These are phyloP conservation scores for Chymomyza caudatula DNA, from an alignment of 2,888 invertebrate genomes.

Conservation along the genomic window DNA sequence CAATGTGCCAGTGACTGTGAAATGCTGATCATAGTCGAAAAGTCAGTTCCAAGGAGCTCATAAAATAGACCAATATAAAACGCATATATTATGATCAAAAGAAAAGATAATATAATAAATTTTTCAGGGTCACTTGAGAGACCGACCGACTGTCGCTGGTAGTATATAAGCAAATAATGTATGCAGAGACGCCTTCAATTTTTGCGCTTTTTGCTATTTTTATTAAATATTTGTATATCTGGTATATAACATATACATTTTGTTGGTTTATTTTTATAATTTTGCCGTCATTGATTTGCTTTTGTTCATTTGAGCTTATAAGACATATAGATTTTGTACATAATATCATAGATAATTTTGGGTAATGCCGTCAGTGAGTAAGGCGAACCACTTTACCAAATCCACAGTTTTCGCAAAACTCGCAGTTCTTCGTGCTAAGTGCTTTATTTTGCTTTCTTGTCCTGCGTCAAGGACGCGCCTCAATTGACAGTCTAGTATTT, in stretches of 20 bases:
- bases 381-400: neutral
- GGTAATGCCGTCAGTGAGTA: constrained; percentile 1
- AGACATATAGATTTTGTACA: neutral
- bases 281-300: constrained; percentile 50
- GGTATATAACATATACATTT: neutral
- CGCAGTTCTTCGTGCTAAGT: neutral
- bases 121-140: constrained; percentile 14
- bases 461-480: constrained; percentile 25
- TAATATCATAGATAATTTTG: constrained; percentile 11
- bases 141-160: neutral
- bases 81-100: neutral
- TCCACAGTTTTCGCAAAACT: neutral
- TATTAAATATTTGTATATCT: constrained; percentile 9
- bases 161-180: neutral
- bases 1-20: neutral
- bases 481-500: constrained; percentile 17
- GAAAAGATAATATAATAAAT: neutral
- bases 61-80: no score
- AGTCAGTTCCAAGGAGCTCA: no score
- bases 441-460: neutral
- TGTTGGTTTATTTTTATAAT: constrained; percentile 43
- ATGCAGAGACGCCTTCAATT: neutral
- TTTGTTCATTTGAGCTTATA: constrained; percentile 38
- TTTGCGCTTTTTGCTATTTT: constrained; percentile 1
- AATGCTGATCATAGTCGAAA: neutral